Evolutionary conservation across 2,797 vertebrate species (phyloP).

Genomic region (Chaetodon trifasciatus): DNA sequence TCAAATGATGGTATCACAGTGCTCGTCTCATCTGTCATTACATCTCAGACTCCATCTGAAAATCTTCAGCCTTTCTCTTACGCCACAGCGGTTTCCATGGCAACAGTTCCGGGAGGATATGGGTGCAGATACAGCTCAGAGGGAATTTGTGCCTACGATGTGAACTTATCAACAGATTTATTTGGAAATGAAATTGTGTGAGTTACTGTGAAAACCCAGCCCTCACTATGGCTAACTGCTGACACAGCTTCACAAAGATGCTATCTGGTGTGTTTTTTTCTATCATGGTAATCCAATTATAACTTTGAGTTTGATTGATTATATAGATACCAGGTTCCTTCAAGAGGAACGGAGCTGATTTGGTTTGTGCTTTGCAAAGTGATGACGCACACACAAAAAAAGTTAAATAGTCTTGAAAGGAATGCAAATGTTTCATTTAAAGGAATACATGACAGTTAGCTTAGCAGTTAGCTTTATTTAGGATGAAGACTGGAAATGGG

Average conservation of each 20-base stretch:
- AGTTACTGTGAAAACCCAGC: conserved; percentile 14
- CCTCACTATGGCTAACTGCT: background rate
- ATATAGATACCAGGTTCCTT: background rate
- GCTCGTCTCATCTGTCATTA: conserved; percentile 83
- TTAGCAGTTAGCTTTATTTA: background rate
- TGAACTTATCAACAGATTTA: conserved; percentile 70
- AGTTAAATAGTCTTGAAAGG: background rate
- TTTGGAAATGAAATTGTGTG: conserved; percentile 32
- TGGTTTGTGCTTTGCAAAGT: background rate
- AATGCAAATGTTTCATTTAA: background rate
- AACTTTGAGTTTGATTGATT: background rate
- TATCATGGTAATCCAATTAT: background rate
- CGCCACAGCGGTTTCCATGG: conserved; percentile 88
- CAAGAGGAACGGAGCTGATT: background rate
- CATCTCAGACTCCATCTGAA: conserved; percentile 85
- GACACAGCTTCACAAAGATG: conserved; percentile 10
- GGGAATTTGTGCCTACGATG: conserved; percentile 74
- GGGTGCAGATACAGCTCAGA: conserved; percentile 74
- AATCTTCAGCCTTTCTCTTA: conserved; percentile 85
- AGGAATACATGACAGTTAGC: background rate
- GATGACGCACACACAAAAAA: background rate
- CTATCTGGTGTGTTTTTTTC: background rate
- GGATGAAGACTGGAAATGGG: background rate
- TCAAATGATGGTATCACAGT: conserved; percentile 76
- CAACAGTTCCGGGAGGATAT: conserved; percentile 85